These are phyloP conservation scores for Parazoanthus swiftii DNA, from an alignment of 92 coral and sea anemone genomes.

Conservation along the genomic window DNA sequence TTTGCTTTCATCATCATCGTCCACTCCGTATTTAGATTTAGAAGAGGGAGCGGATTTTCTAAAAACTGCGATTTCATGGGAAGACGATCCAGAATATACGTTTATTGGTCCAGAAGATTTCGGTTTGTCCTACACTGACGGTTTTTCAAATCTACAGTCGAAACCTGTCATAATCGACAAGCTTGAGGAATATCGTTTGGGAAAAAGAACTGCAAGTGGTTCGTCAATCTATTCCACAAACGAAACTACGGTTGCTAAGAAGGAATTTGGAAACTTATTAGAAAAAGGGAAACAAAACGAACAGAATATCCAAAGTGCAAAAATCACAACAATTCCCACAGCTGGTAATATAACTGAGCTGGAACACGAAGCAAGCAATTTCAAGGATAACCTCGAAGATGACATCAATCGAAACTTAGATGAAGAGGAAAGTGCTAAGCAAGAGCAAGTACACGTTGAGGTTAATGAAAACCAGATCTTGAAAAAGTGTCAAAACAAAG, in stretches of 20 bases:
- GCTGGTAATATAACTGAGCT: neutral
- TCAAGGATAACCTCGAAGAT: neutral
- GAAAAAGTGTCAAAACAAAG: conserved; percentile 12
- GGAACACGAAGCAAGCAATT: conserved; percentile 10
- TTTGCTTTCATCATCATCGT: conserved; percentile 21
- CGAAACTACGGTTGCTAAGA: neutral
- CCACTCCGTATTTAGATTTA: conserved; percentile 34
- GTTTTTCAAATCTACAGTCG: neutral
- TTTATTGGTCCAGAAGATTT: conserved; percentile 36
- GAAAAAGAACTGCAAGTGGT: conserved; percentile 40
- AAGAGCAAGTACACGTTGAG: neutral
- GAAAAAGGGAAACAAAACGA: neutral
- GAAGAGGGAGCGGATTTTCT: conserved; percentile 32
- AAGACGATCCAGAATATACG: conserved; percentile 24
- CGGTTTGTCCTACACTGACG: conserved; percentile 20
- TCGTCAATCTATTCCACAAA: conserved; percentile 13
- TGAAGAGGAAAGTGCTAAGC: neutral
- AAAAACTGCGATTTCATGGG: conserved; percentile 29
- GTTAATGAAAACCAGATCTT: neutral
- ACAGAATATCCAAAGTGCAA: neutral
- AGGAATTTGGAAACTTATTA: neutral
- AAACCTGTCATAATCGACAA: neutral
- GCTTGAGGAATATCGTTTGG: conserved; percentile 41
- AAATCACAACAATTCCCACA: neutral
- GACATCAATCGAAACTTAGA: neutral